Conservation (phyloP, 2,113 vertebrate species). For the Oreochromis niloticus region DNA sequence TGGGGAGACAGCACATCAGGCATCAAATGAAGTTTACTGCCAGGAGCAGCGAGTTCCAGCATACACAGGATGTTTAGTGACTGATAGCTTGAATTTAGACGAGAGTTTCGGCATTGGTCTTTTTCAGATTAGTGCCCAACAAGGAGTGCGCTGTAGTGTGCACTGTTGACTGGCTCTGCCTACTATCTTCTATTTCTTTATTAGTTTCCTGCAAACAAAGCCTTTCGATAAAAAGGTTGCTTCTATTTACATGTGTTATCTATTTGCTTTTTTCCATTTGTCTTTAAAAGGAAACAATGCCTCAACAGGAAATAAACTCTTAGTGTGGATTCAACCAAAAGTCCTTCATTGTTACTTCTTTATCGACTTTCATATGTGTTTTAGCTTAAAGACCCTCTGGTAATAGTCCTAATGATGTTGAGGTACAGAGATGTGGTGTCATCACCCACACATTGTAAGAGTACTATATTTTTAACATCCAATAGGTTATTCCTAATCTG, state of each 20-base stretch:
- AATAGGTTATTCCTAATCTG: not conserved
- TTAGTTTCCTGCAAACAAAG: constrained; percentile 6
- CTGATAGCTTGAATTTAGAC: not conserved
- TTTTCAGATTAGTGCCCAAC: constrained; percentile 15
- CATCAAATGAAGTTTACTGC: not conserved
- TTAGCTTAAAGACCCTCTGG: not conserved
- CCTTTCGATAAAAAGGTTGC: constrained; percentile 35
- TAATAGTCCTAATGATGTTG: not conserved
- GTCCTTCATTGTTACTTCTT: not conserved
- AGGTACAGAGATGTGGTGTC: not conserved
- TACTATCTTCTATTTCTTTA: constrained; percentile 19
- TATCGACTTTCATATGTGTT: not conserved
- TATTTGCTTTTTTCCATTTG: constrained; percentile 35
- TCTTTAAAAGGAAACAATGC: constrained; percentile 31
- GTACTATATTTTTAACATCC: not conserved
- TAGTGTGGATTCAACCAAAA: constrained; percentile 16
- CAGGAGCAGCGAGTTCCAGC: not conserved
- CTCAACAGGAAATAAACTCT: constrained; percentile 18
- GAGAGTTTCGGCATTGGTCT: constrained; percentile 13
- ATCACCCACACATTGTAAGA: not conserved
- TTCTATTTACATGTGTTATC: constrained; percentile 33
- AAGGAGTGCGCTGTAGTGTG: constrained; percentile 32
- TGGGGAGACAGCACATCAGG: constrained; percentile 42
- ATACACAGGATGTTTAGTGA: constrained; percentile 35
- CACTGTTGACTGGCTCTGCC: constrained; percentile 35